Conservation (phyloP, 2,113 vertebrate genomes). For the Macquaria ambigua region DNA sequence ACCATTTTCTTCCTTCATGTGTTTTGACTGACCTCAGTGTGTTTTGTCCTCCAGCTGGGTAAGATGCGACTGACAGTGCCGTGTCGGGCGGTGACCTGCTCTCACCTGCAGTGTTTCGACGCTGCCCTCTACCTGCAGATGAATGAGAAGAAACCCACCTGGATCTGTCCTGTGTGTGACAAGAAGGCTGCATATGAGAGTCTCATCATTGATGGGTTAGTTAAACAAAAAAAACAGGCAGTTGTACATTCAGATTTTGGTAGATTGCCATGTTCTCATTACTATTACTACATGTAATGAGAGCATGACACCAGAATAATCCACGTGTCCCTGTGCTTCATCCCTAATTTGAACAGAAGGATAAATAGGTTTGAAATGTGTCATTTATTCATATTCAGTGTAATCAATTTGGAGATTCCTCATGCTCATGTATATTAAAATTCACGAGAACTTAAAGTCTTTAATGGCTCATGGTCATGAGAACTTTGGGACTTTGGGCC, state of each 20-base stretch:
- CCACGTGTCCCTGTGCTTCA: not conserved
- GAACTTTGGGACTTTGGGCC: not conserved
- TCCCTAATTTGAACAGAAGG: no score
- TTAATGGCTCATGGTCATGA: not conserved
- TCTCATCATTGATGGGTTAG: conserved; percentile 96
- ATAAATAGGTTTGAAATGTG: not conserved
- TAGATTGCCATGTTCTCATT: not conserved
- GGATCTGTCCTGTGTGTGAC: conserved; percentile 99
- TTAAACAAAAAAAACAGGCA: not conserved
- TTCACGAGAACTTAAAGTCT: not conserved
- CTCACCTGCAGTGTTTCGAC: conserved; percentile 98
- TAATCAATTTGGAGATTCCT: not conserved
- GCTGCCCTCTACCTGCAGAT: conserved; percentile 98
- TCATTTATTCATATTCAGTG: not conserved
- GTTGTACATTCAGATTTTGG: not conserved
- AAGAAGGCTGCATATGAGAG: conserved; percentile 97
- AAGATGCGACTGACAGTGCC: conserved; percentile 98
- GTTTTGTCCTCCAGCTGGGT: conserved; percentile 87
- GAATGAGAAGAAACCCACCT: conserved; percentile 99
- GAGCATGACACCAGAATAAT: no score
- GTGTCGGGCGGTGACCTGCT: conserved; percentile 96
- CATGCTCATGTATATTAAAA: not conserved
- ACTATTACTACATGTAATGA: no score
- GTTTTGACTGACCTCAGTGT: not conserved
- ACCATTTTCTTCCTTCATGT: not conserved